phyloP scores from a whole-genome alignment of 2,888 invertebrate genomes.

The Dasypolia templi region DNA sequence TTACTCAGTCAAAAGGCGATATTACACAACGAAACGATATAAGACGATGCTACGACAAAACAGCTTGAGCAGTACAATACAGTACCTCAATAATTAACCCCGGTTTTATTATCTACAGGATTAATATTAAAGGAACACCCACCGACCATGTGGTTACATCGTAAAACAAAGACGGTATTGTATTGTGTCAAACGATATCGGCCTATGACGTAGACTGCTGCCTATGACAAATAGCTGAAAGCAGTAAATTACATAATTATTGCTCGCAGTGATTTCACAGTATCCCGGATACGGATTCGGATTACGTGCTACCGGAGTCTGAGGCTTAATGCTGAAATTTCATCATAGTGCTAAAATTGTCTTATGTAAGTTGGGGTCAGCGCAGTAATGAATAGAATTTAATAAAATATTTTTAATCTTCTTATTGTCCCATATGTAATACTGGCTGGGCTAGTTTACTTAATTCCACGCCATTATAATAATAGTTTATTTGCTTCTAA shows the following conservation, averaged over 20 bases:
- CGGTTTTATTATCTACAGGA: neutral
- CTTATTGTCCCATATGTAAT: neutral
- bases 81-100: neutral
- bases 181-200: constrained; percentile 13
- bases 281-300: neutral
- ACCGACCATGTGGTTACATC: constrained; percentile 17
- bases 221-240: constrained; percentile 25
- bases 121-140: neutral
- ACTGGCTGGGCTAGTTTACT: too few species aligned
- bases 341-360: neutral
- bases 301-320: neutral
- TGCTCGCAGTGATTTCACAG: neutral
- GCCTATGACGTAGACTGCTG: constrained; percentile 13
- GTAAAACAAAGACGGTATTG: constrained; percentile 26
- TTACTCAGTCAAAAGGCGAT: neutral
- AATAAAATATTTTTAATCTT: neutral
- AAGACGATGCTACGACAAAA: constrained; percentile 22
- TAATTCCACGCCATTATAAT: too few species aligned
- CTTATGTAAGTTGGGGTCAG: neutral
- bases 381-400: neutral
- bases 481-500: too few species aligned
- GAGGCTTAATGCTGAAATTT: neutral
- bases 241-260: constrained; percentile 4
- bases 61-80: neutral
- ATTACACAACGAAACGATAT: neutral